phyloP scores from a whole-genome alignment of 2,113 vertebrate genomes.

The Centropus unirufus region DNA sequence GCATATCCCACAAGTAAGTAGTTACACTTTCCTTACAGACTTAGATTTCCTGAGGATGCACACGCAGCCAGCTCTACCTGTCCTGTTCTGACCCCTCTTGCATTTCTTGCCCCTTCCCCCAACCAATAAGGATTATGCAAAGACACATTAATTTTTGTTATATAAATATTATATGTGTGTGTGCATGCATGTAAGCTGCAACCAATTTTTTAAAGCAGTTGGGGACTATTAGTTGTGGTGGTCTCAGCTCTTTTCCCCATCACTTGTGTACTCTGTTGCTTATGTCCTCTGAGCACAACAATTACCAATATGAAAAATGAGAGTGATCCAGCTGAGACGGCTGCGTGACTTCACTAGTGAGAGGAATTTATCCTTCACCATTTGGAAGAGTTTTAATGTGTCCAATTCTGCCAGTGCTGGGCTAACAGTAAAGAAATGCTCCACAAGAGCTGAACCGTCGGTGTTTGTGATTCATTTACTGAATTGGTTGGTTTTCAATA shows the following conservation, averaged over 20 bases:
- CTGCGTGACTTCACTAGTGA: background rate
- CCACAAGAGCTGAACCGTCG: background rate
- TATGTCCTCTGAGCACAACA: background rate
- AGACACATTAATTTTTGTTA: background rate
- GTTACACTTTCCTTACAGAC: background rate
- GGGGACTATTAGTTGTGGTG: background rate
- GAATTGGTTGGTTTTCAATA: background rate
- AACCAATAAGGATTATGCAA: background rate
- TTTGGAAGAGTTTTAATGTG: background rate
- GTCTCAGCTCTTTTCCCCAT: background rate
- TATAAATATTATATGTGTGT: background rate
- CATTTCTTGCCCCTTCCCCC: background rate
- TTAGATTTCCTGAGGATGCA: background rate
- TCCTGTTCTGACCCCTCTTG: background rate
- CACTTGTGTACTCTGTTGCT: background rate
- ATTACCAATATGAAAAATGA: background rate
- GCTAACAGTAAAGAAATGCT: background rate
- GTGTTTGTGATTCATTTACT: conserved; percentile 5
- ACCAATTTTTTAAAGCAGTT: background rate
- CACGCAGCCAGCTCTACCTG: background rate
- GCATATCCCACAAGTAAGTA: background rate
- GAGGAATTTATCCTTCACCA: background rate
- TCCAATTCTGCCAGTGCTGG: background rate
- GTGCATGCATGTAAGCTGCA: background rate
- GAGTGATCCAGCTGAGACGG: background rate